Conservation (phyloP, 2,113 vertebrate genomes). For the Collichthys lucidus region DNA sequence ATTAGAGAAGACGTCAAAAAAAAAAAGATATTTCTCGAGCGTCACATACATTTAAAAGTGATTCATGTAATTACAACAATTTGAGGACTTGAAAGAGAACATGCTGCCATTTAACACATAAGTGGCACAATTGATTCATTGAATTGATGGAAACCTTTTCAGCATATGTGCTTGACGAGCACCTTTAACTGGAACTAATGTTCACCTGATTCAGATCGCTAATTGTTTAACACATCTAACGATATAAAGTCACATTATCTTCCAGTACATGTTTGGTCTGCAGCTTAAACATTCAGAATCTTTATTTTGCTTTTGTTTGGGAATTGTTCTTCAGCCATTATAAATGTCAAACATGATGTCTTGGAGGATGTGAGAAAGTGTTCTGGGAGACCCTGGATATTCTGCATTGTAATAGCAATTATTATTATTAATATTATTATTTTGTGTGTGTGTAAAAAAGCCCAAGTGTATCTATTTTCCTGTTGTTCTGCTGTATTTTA, state of each 20-base stretch:
- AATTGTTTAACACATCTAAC: constrained; percentile 3
- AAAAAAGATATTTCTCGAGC: neutral
- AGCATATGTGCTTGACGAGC: neutral
- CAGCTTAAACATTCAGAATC: constrained; percentile 1
- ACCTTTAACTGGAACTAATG: neutral
- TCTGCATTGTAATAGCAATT: too few relatives aligned
- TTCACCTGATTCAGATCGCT: neutral
- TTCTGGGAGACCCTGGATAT: neutral
- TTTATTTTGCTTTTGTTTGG: neutral
- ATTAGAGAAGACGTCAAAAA: neutral
- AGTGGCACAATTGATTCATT: neutral
- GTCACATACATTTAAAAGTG: neutral
- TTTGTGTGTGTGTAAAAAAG: too few relatives aligned
- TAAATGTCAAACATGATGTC: constrained; percentile 1
- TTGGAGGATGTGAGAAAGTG: neutral
- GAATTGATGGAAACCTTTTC: neutral
- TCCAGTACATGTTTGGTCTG: constrained; percentile 1
- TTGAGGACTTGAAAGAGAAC: neutral
- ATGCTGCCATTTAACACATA: neutral
- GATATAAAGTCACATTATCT: neutral
- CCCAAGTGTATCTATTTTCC: neutral
- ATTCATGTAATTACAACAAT: constrained; percentile 20
- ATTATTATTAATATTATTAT: too few relatives aligned
- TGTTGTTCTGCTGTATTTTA: neutral
- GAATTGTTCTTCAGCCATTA: constrained; percentile 4